A percentile compares a stretch with the other conserved stretches of the same genome.
Conservation (phyloP, 2,888 invertebrate genomes). For the Drosophila birchii region DNA sequence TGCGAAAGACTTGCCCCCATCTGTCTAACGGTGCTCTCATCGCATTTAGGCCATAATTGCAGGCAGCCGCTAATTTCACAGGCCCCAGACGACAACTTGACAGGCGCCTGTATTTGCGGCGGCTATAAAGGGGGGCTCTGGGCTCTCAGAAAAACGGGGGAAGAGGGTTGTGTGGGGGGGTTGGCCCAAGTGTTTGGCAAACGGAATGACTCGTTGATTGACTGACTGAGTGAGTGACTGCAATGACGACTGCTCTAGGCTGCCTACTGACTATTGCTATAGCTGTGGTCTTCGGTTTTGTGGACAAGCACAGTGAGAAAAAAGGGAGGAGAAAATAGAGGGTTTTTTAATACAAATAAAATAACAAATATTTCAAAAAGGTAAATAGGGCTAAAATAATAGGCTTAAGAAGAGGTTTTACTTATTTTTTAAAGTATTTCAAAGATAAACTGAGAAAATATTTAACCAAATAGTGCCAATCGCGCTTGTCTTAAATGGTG, state of each 20-base stretch:
- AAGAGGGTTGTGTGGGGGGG: not conserved
- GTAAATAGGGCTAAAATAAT: not conserved
- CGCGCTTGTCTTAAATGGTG: too few species aligned
- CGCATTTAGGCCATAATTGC: conserved; percentile 54
- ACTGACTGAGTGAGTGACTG: conserved; percentile 46
- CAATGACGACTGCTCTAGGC: conserved; percentile 42
- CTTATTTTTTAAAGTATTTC: too few species aligned
- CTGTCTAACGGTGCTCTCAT: conserved; percentile 35
- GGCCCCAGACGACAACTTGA: conserved; percentile 73
- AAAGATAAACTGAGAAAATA: rapidly evolving
- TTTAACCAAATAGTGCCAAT: too few species aligned
- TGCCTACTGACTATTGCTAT: conserved; percentile 21
- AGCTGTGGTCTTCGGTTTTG: conserved; percentile 34
- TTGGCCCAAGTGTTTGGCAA: conserved; percentile 35
- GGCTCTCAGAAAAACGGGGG: conserved; percentile 1
- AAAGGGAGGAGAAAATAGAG: too few species aligned
- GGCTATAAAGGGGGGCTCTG: conserved; percentile 13
- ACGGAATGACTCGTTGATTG: conserved; percentile 68
- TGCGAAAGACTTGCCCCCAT: conserved; percentile 25
- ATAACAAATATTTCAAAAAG: not conserved
- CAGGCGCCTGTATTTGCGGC: conserved; percentile 46
- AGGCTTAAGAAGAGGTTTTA: not conserved
- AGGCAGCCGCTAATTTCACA: conserved; percentile 69
- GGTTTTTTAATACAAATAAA: not conserved
- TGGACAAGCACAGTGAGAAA: conserved; percentile 17